phyloP scores from a whole-genome alignment of 2,113 vertebrate species.

The Sciurus niger region DNA sequence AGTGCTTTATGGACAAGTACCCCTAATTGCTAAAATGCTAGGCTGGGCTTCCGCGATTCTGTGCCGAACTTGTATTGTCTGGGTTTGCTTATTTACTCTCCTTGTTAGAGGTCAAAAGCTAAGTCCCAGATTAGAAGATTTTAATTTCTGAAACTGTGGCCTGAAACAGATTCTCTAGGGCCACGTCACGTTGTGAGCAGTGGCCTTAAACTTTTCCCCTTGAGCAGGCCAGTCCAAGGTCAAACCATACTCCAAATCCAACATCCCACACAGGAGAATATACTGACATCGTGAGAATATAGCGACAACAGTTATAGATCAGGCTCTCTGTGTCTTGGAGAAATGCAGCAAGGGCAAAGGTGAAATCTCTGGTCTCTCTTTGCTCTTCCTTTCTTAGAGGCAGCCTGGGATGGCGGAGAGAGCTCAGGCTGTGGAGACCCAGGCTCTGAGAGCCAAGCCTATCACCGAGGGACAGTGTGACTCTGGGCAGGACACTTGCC shows the following conservation, averaged over 20 bases:
- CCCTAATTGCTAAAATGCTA: slow-evolving; percentile 69
- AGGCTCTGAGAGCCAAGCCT: background rate
- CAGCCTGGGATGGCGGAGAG: background rate
- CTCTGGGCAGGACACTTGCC: too few species aligned
- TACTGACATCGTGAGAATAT: background rate
- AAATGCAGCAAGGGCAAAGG: background rate
- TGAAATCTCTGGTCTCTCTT: background rate
- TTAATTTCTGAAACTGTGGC: slow-evolving; percentile 72
- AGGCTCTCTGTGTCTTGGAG: fast-evolving
- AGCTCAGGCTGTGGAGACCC: background rate
- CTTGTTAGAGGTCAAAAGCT: slow-evolving; percentile 70
- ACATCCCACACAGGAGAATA: slow-evolving; percentile 24
- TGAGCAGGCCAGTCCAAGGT: slow-evolving; percentile 62
- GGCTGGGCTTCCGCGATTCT: background rate
- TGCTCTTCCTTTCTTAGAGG: background rate
- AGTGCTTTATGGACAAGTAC: slow-evolving; percentile 68
- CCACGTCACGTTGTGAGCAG: background rate
- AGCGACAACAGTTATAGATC: background rate
- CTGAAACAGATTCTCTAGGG: slow-evolving; percentile 66
- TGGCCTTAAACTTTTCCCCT: slow-evolving; percentile 63
- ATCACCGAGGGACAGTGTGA: background rate
- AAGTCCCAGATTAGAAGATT: slow-evolving; percentile 58
- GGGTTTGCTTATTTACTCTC: slow-evolving; percentile 72
- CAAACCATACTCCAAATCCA: slow-evolving; percentile 60
- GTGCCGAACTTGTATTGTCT: background rate